Evolutionary conservation across 2,113 vertebrate genomes (phyloP).

Genomic region (Mesocricetus auratus): DNA sequence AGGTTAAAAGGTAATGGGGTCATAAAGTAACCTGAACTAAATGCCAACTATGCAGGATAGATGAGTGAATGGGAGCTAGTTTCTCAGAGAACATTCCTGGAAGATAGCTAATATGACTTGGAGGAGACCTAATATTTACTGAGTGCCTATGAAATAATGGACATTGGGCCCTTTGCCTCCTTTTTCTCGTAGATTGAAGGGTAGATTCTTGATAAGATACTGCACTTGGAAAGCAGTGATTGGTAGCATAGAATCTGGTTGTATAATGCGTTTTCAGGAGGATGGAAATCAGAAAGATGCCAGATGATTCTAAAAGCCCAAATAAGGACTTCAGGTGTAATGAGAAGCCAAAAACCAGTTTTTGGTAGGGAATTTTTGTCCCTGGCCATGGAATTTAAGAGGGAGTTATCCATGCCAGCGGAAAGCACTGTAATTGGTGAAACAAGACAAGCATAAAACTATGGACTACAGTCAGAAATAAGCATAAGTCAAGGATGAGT

Average conservation of each 20-base stretch:
- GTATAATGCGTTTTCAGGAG: neutral
- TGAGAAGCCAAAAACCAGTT: neutral
- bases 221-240: neutral
- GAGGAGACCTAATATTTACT: neutral
- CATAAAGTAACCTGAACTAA: neutral
- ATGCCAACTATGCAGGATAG: neutral
- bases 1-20: neutral
- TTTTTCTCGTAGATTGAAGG: constrained; percentile 7
- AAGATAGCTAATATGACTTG: neutral
- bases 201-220: neutral
- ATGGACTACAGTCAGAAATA: neutral
- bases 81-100: neutral
- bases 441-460: neutral
- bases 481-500: neutral
- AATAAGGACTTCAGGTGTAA: neutral
- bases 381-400: neutral
- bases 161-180: neutral
- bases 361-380: neutral
- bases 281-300: neutral
- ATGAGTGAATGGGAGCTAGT: neutral
- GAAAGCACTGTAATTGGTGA: neutral
- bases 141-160: neutral
- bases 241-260: neutral
- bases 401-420: neutral
- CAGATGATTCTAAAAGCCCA: neutral